Conservation (phyloP, 2,113 vertebrate genomes). For the Nesogale talazaci region DNA sequence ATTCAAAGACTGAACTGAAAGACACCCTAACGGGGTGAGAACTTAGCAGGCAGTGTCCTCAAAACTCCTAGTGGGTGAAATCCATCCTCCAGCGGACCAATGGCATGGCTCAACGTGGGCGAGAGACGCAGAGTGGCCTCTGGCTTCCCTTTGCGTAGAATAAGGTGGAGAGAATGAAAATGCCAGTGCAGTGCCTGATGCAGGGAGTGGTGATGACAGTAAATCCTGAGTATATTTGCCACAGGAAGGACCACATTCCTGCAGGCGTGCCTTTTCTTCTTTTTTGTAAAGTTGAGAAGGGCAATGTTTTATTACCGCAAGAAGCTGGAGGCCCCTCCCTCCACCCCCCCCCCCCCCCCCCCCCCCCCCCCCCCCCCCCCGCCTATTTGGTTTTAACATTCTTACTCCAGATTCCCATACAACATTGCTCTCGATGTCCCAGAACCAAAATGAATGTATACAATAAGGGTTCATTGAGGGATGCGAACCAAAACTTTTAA, state of each 20-base stretch:
- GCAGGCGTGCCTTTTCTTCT: neutral
- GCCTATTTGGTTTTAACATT: conserved; percentile 18
- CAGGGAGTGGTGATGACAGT: too few species aligned
- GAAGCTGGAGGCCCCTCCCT: neutral
- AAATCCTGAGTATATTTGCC: neutral
- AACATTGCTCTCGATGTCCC: conserved; percentile 53
- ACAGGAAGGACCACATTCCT: neutral
- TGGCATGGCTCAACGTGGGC: neutral
- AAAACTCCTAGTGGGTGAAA: neutral
- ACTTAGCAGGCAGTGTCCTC: neutral
- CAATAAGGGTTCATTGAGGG: conserved; percentile 67
- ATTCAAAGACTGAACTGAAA: neutral
- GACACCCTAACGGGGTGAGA: neutral
- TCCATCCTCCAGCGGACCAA: neutral
- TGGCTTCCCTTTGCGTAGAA: neutral
- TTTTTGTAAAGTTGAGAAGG: neutral
- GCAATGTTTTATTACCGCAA: neutral
- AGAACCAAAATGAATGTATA: conserved; percentile 60
- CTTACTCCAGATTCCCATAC: neutral
- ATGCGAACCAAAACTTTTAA: conserved; percentile 71
- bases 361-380: too few species aligned
- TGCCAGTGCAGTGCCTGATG: neutral
- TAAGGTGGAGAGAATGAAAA: neutral
- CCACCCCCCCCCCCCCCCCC: too few species aligned
- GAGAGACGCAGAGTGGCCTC: neutral